These are phyloP conservation scores for Zaprionus inermis DNA, from an alignment of 1,140 invertebrate species.

Conservation along the genomic window DNA sequence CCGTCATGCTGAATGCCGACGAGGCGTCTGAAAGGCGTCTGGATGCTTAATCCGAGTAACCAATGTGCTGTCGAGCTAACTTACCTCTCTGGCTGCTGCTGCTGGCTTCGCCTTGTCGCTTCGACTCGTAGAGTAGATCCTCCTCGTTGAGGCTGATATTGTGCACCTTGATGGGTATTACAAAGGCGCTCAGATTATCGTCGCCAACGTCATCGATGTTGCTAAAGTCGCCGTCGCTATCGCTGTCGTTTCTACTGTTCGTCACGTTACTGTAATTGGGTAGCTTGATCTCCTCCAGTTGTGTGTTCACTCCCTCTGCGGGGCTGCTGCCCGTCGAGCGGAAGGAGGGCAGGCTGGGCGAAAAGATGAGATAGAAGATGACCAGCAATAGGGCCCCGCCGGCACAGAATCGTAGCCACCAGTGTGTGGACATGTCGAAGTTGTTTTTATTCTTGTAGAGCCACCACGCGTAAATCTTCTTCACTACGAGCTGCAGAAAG, in stretches of 20 bases:
- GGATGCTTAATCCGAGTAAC: too few species aligned
- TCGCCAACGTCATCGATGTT: constrained; percentile 54
- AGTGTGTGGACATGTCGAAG: constrained; percentile 76
- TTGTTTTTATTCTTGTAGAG: constrained; percentile 65
- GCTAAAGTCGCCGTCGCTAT: constrained; percentile 27
- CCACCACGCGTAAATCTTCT: constrained; percentile 78
- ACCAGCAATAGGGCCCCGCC: neutral
- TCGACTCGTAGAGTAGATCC: constrained; percentile 82
- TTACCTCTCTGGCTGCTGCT: constrained; percentile 70
- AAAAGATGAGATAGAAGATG: too few species aligned
- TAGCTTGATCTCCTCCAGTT: constrained; percentile 14
- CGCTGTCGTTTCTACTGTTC: constrained; percentile 7
- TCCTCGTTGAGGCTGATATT: constrained; percentile 74
- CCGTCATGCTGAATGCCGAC: constrained; percentile 82
- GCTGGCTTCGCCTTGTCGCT: constrained; percentile 61
- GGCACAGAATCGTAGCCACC: constrained; percentile 58
- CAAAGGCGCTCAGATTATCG: constrained; percentile 63
- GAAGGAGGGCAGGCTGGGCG: too few species aligned
- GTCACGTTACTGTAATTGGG: constrained; percentile 43
- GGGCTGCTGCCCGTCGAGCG: constrained; percentile 2
- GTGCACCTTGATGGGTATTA: constrained; percentile 72
- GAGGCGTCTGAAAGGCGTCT: constrained; percentile 50
- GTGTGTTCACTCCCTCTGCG: neutral
- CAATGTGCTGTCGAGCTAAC: neutral
- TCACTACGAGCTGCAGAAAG: constrained; percentile 71